These are phyloP conservation scores for Latheticus oryzae DNA, from an alignment of 2,888 invertebrate genomes.

Conservation along the genomic window DNA sequence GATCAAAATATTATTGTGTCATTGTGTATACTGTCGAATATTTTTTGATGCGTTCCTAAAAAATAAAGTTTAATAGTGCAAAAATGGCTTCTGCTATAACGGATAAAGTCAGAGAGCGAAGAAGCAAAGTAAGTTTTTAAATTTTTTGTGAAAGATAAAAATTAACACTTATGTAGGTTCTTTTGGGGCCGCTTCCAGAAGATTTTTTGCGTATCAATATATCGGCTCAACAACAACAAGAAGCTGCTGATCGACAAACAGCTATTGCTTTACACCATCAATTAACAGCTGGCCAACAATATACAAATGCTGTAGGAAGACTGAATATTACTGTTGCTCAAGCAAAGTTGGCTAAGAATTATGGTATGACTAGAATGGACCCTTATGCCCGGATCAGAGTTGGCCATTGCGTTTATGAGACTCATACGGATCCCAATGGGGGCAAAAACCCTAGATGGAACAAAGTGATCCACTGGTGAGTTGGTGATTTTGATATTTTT, in stretches of 20 bases:
- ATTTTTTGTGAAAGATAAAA: background rate
- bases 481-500: too few relatives aligned
- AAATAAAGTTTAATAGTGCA: slow-evolving; percentile 34
- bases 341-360: slow-evolving; percentile 93
- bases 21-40: slow-evolving; percentile 10
- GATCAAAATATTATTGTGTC: slow-evolving; percentile 42
- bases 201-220: slow-evolving; percentile 77
- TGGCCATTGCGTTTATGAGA: slow-evolving; percentile 95
- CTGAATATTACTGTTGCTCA: slow-evolving; percentile 89
- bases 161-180: too few relatives aligned
- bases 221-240: slow-evolving; percentile 73
- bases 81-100: slow-evolving; percentile 62
- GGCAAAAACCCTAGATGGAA: slow-evolving; percentile 97
- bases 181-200: slow-evolving; percentile 82
- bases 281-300: slow-evolving; percentile 65
- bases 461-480: slow-evolving; percentile 91
- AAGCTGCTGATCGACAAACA: slow-evolving; percentile 83
- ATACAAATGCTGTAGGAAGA: slow-evolving; percentile 72
- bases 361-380: slow-evolving; percentile 95
- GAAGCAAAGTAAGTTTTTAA: slow-evolving; percentile 57
- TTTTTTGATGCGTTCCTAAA: slow-evolving; percentile 13
- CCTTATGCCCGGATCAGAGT: slow-evolving; percentile 93
- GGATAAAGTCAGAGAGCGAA: slow-evolving; percentile 62
- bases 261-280: slow-evolving; percentile 80
- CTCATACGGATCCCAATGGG: slow-evolving; percentile 93